Conservation (phyloP, 2,797 vertebrate species). For the Cossypha polioptera region DNA sequence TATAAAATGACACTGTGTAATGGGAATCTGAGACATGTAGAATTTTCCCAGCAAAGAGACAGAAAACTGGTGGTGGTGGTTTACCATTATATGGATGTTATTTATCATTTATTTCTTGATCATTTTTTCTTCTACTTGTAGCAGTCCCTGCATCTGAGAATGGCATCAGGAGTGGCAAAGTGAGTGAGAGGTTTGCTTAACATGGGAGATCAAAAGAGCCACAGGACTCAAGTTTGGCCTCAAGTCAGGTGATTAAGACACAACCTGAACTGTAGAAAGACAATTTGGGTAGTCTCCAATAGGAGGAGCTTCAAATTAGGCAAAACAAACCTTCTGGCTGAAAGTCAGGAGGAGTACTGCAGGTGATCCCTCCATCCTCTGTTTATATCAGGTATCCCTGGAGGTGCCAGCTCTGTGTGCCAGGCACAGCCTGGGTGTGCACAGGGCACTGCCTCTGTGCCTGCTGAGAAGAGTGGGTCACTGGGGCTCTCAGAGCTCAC, state of each 20-base stretch:
- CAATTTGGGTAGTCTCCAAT: background rate
- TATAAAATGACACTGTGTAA: background rate
- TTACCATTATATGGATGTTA: background rate
- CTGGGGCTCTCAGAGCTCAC: background rate
- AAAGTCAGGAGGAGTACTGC: background rate
- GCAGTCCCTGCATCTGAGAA: background rate
- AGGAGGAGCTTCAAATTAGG: background rate
- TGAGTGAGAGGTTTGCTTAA: rapidly evolving
- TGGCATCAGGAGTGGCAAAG: background rate
- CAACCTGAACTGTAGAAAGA: background rate
- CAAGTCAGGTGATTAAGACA: background rate
- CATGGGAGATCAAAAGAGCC: background rate
- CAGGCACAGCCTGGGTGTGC: background rate
- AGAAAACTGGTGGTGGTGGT: background rate
- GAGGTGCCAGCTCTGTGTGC: background rate
- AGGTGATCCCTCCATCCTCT: background rate
- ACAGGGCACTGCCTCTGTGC: background rate
- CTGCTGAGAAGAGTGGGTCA: background rate
- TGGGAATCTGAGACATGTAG: background rate
- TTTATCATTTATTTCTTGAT: background rate
- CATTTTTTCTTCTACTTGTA: background rate
- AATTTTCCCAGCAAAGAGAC: background rate
- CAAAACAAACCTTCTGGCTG: background rate
- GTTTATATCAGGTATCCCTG: background rate
- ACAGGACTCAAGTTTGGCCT: background rate